phyloP scores from a whole-genome alignment of 2,888 invertebrate genomes.

The Buathra laborator region DNA sequence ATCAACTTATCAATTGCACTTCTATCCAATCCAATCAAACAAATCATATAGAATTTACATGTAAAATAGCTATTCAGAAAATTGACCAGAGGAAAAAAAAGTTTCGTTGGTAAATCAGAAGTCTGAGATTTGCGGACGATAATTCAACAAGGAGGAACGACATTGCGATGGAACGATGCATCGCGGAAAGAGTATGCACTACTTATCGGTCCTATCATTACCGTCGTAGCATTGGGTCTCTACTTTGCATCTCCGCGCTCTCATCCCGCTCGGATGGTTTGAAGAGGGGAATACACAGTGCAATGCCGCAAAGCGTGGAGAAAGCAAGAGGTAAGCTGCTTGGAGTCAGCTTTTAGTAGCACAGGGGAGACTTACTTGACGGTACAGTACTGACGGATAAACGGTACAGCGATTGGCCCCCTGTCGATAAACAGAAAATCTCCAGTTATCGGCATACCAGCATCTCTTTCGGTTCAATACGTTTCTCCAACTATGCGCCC shows the following conservation, averaged over 20 bases:
- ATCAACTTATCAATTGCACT: neutral
- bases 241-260: slow-evolving; percentile 31
- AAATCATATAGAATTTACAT: neutral
- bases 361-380: neutral
- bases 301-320: slow-evolving; percentile 71
- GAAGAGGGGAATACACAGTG: slow-evolving; percentile 59
- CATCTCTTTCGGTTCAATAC: neutral
- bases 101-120: slow-evolving; percentile 1
- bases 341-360: slow-evolving; percentile 17
- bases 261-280: slow-evolving; percentile 51
- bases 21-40: neutral
- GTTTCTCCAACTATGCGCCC: slow-evolving; percentile 11
- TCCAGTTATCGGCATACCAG: neutral
- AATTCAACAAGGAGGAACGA: slow-evolving; percentile 5
- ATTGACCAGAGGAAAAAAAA: neutral
- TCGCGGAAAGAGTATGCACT: neutral
- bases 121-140: slow-evolving; percentile 24
- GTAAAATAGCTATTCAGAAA: neutral
- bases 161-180: slow-evolving; percentile 10
- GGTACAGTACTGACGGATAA: neutral
- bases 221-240: slow-evolving; percentile 69
- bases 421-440: neutral
- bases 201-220: slow-evolving; percentile 71
- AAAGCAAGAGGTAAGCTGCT: slow-evolving; percentile 54
- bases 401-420: slow-evolving; percentile 14